phyloP scores from a whole-genome alignment of 2,888 invertebrate species.

The Drosophila mayaguana region DNA sequence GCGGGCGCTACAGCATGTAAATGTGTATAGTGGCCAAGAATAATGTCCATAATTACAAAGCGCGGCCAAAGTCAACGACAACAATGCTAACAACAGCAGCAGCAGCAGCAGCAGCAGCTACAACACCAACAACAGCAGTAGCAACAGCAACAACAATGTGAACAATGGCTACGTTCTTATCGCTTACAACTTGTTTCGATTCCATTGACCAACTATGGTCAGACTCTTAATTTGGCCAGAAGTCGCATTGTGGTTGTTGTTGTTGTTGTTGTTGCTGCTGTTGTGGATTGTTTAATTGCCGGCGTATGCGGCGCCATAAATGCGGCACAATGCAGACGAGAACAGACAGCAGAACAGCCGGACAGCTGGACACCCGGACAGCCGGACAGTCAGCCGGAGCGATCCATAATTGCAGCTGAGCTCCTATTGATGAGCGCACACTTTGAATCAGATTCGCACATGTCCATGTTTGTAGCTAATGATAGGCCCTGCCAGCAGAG shows the following conservation, averaged over 20 bases:
- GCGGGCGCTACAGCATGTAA: constrained; percentile 67
- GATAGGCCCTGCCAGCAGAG: constrained; percentile 52
- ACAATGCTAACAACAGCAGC: constrained; percentile 66
- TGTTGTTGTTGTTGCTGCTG: constrained; percentile 41
- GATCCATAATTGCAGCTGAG: constrained; percentile 65
- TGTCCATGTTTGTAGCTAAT: constrained; percentile 48
- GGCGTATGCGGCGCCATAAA: constrained; percentile 78
- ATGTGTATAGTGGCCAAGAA: constrained; percentile 57
- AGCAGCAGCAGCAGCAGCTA: constrained; percentile 27
- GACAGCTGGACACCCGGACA: constrained; percentile 3
- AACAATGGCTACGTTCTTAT: constrained; percentile 71
- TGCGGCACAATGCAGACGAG: constrained; percentile 68
- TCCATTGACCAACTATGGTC: constrained; percentile 77
- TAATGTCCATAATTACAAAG: constrained; percentile 72
- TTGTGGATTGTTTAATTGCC: constrained; percentile 75
- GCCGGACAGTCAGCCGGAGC: constrained; percentile 22
- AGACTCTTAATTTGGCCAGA: constrained; percentile 72
- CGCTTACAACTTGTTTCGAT: constrained; percentile 79
- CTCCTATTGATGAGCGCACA: constrained; percentile 59
- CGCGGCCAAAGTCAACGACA: constrained; percentile 70
- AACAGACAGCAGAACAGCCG: constrained; percentile 26
- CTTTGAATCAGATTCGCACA: constrained; percentile 39
- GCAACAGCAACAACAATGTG: constrained; percentile 36
- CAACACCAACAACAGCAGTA: constrained; percentile 26
- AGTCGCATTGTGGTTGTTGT: constrained; percentile 61